These are phyloP conservation scores for Periophthalmus magnuspinnatus DNA, from an alignment of 2,797 vertebrate species.

Conservation along the genomic window DNA sequence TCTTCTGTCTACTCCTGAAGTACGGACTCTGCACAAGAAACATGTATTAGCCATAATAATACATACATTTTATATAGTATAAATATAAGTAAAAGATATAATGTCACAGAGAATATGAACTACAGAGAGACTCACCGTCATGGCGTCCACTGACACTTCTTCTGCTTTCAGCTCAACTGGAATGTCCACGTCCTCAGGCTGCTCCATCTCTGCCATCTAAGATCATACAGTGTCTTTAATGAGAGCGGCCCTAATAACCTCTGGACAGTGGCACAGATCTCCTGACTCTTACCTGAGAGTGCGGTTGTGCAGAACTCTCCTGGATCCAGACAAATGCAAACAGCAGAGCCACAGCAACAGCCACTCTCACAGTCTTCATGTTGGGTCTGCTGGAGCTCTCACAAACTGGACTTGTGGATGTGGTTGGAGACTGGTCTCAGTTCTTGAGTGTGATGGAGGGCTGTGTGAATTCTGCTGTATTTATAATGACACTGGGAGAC, in stretches of 20 bases:
- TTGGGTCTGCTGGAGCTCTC: constrained; percentile 19
- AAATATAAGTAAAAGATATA: neutral
- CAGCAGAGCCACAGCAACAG: constrained; percentile 45
- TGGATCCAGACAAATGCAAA: constrained; percentile 50
- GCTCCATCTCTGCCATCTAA: constrained; percentile 14
- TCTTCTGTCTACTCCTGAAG: constrained; percentile 19
- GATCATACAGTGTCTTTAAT: constrained; percentile 13
- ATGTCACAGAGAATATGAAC: neutral
- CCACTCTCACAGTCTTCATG: constrained; percentile 54
- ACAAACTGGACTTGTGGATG: neutral
- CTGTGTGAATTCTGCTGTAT: constrained; percentile 22
- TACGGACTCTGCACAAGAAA: constrained; percentile 1
- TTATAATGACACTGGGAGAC: constrained; percentile 32
- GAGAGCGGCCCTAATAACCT: neutral
- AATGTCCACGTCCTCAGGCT: neutral
- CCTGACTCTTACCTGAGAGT: constrained; percentile 41
- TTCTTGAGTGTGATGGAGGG: neutral
- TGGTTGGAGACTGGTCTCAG: constrained; percentile 11
- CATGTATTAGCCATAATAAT: too few species aligned
- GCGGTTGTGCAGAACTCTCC: constrained; percentile 10
- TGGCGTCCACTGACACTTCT: constrained; percentile 4
- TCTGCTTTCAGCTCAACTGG: constrained; percentile 10
- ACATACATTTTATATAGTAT: neutral
- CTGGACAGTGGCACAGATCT: neutral
- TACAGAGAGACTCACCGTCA: constrained; percentile 18